These are phyloP conservation scores for Brachionichthys hirsutus DNA, from an alignment of 2,113 vertebrate genomes.

Conservation along the genomic window DNA sequence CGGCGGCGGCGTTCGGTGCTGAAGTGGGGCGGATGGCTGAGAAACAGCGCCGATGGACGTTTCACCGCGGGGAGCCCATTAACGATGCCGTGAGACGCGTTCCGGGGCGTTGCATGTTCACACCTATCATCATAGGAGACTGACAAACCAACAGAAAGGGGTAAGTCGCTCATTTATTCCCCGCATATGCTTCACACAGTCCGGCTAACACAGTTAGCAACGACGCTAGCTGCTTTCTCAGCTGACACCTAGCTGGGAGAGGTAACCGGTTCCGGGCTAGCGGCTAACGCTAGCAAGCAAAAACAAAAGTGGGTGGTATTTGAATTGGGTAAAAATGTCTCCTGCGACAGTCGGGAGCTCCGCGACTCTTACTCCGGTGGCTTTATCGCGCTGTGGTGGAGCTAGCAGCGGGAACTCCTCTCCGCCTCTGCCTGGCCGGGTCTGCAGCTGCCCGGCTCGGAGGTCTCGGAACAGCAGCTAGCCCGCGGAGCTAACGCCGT, in stretches of 20 bases:
- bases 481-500: slow-evolving; percentile 37
- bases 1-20: slow-evolving; percentile 83
- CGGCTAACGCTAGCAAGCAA: slow-evolving; percentile 56
- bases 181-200: slow-evolving; percentile 57
- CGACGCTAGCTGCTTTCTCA: slow-evolving; percentile 55
- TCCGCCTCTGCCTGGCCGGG: slow-evolving; percentile 22
- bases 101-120: slow-evolving; percentile 43
- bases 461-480: slow-evolving; percentile 49
- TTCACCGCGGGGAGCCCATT: slow-evolving; percentile 67
- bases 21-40: slow-evolving; percentile 85
- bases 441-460: slow-evolving; percentile 56
- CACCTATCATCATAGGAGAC: slow-evolving; percentile 54
- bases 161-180: slow-evolving; percentile 70
- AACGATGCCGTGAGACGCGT: slow-evolving; percentile 57
- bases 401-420: slow-evolving; percentile 22
- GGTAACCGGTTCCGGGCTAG: slow-evolving; percentile 51
- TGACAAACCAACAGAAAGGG: slow-evolving; percentile 65
- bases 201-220: slow-evolving; percentile 72
- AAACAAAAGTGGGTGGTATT: slow-evolving; percentile 61
- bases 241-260: slow-evolving; percentile 39
- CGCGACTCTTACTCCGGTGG: not conserved
- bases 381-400: slow-evolving; percentile 13
- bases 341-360: slow-evolving; percentile 21
- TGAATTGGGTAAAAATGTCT: slow-evolving; percentile 30
- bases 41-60: slow-evolving; percentile 79